Base-by-base conservation (phyloP, 2,797 vertebrate genomes). In the Gobio occitaniae region DNA sequence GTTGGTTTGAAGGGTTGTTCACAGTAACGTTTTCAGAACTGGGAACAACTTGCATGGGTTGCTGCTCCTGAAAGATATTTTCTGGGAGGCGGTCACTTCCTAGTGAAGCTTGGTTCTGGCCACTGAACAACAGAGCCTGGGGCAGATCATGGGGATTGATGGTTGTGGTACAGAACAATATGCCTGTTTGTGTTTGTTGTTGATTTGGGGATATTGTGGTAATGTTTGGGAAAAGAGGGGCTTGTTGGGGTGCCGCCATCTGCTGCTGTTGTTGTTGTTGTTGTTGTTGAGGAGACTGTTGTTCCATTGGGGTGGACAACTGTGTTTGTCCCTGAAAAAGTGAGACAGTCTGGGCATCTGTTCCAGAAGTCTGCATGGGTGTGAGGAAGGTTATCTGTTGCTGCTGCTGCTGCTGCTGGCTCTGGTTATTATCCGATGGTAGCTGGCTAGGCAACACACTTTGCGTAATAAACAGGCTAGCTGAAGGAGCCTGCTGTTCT, bases 51-150 rank as follows among this genome's bases (percentile, higher is more conserved):
- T 99, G 98, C 93, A 99, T 97, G 89, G 97, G 98, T 91, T 98
- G 96, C 4, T 97, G 97, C 85, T 96, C 96, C 90, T 98, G 98
- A 93, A 98, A 99, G 48, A 97, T 97, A 95, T 92, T 98, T 96
- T 54, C 93, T 92, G 94, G 81, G 89, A 96, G 95, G 19, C 77
- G 52, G 74, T 87, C 85, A 50, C 83, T 87, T 84, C 94, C 86
- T 90, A 96, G 93, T 1, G 95, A 91, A 87, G 91, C 93, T 95
- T 94, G n/a, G 94, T 91, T 95, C 78, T 96, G 96, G 41, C 93
- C 88, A 95, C 96, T 89, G 0, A 96, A 93, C 71, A 96, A 95
- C 86, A 97, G 96, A 83, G 96, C 93, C n/a, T 87, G 82, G 54
- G 96, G 90, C 81, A 95, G 94, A 87, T 93, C 95, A 89, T 96